Conservation (phyloP, 2,888 invertebrate species). For the Eristalis intricaria region DNA sequence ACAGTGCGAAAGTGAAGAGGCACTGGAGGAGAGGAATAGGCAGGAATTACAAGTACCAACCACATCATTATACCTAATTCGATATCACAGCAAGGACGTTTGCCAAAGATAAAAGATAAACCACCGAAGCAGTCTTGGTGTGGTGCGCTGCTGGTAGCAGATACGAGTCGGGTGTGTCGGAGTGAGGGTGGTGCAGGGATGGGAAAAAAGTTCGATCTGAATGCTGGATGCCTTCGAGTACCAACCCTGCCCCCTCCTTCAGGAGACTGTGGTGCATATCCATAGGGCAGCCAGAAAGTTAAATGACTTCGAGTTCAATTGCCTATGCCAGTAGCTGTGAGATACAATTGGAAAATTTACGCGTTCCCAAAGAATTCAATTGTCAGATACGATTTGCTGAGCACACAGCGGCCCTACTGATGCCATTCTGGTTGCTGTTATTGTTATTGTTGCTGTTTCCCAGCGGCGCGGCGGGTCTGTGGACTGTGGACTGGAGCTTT, state of each 20-base stretch:
- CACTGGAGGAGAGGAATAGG: conserved; percentile 6
- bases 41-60: conserved; percentile 69
- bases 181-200: conserved; percentile 14
- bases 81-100: conserved; percentile 69
- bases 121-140: conserved; percentile 57
- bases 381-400: conserved; percentile 39
- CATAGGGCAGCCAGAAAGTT: conserved; percentile 54
- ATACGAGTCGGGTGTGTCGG: conserved; percentile 7
- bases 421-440: conserved; percentile 7
- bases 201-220: conserved; percentile 51
- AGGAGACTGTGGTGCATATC: conserved; percentile 40
- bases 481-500: conserved; percentile 6
- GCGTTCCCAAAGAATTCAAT: conserved; percentile 69
- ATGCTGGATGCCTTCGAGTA: conserved; percentile 42
- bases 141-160: conserved; percentile 9
- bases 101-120: conserved; percentile 72
- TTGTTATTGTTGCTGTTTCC: conserved; percentile 40
- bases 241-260: not conserved
- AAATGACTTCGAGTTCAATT: conserved; percentile 71
- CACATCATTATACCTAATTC: conserved; percentile 72
- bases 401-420: not conserved
- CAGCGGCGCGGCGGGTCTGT: too few species aligned
- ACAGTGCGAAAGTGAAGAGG: not conserved
- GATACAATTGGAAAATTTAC: conserved; percentile 68
- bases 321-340: conserved; percentile 66